These are phyloP conservation scores for Ormyrus thymus DNA, from an alignment of 2,888 invertebrate genomes.

Conservation along the genomic window DNA sequence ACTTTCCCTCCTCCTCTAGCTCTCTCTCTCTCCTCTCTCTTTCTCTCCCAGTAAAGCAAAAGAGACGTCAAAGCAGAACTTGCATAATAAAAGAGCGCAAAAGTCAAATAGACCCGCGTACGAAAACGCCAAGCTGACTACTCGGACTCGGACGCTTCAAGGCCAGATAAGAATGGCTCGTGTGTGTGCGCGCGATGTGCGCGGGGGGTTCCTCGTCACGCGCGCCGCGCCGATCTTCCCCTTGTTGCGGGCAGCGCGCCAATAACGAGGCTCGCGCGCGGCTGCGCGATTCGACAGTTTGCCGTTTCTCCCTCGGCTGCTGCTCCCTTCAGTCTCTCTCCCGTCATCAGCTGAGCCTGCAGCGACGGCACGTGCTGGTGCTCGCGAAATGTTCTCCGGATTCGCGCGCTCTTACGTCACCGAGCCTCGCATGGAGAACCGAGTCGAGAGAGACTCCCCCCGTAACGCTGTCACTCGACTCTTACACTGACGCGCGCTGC, in stretches of 20 bases:
- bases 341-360: neutral
- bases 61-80: no score
- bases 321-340: neutral
- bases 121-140: neutral
- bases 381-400: no score
- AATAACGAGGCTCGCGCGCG: conserved; percentile 44
- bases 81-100: neutral
- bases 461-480: neutral
- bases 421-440: neutral
- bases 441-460: neutral
- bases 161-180: conserved; percentile 72
- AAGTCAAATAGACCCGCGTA: neutral
- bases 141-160: conserved; percentile 52
- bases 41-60: no score
- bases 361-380: neutral
- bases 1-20: no score
- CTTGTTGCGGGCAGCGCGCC: neutral
- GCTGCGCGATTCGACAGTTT: neutral
- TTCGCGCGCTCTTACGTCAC: no score
- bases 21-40: no score
- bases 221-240: conserved; percentile 16
- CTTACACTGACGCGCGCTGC: neutral
- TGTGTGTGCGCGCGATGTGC: conserved; percentile 21
- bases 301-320: no score
- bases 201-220: conserved; percentile 24